Evolutionary conservation across 2,113 vertebrate genomes (phyloP), one percentile per base, ranked within the genome.

Genomic region (Oplegnathus fasciatus): DNA sequence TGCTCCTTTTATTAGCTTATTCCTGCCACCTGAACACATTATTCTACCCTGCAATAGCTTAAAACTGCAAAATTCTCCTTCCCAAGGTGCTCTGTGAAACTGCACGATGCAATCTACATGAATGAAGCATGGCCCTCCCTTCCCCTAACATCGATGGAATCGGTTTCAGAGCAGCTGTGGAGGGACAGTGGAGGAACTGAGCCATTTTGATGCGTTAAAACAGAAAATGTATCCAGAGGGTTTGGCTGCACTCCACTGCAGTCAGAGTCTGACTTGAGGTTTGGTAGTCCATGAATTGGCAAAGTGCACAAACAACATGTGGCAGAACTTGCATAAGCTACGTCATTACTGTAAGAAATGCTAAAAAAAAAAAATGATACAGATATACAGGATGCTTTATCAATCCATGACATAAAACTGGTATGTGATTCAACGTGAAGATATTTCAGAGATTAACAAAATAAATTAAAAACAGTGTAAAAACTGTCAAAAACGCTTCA

Each of bases 171-270:
- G 44, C 44, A 55, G 42, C 46, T 34, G 40, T 52, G 50, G 8
- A 40, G 67, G 37, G 24, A 40, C 17, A 66, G 50, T 9, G 24
- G 37, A 71, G 37, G 52, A 84, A 65, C 52, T 60, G 75, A 74
- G 46, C 14, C 61, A 26, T 58, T 66, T 24, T 78, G 30, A 67
- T 52, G 66, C 48, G 24, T 32, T 65, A 2, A 65, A 42, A 44
- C 30, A 74, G 30, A 50, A 74, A 28, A 34, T 24, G 2, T 74
- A 57, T 18, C 37, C 26, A 26, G n/a, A 46, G 46, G 57, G 46
- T 74, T 64, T 22, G n/a, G 64, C n/a, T 61, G 44, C 34, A 69
- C 15, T 30, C 9, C 13, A 48, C 32, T 71, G 46, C 24, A 15
- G 60, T 61, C 42, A 4, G n/a, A 20, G 24, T 40, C 50, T 48